Percentiles rank a stretch among this genome's conserved stretches.
These are phyloP conservation scores for Drepana falcataria DNA, from an alignment of 2,888 invertebrate genomes.

Conservation along the genomic window DNA sequence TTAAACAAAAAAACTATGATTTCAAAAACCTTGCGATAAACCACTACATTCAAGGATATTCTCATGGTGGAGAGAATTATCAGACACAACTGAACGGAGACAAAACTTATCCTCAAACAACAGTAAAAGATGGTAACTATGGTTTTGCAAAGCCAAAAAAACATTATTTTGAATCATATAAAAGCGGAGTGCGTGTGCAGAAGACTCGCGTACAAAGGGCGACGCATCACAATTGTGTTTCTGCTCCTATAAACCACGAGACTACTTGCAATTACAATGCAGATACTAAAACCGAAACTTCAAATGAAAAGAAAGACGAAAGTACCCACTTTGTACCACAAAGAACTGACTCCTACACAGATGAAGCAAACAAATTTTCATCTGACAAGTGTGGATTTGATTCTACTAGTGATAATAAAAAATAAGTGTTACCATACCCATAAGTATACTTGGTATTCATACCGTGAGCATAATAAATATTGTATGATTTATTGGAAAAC, in stretches of 20 bases:
- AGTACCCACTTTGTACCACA: slow-evolving; percentile 9
- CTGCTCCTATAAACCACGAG: slow-evolving; percentile 3
- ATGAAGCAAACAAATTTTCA: slow-evolving; percentile 15
- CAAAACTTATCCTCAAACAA: slow-evolving; percentile 21
- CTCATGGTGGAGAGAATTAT: slow-evolving; percentile 27
- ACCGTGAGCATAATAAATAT: no score
- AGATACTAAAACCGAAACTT: slow-evolving; percentile 18
- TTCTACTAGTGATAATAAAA: slow-evolving; percentile 8
- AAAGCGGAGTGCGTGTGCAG: slow-evolving; percentile 21
- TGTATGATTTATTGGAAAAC: no score
- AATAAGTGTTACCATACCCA: slow-evolving; percentile 2
- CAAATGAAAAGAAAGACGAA: slow-evolving; percentile 18
- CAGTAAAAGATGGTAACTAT: slow-evolving; percentile 32
- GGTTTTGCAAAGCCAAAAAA: slow-evolving; percentile 36
- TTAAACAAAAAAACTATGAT: slow-evolving; percentile 43
- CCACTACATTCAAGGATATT: slow-evolving; percentile 33
- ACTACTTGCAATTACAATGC: slow-evolving; percentile 11
- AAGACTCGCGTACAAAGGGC: slow-evolving; percentile 11
- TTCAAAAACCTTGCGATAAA: slow-evolving; percentile 51
- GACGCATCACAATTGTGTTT: slow-evolving; percentile 14
- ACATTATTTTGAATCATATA: slow-evolving; percentile 29
- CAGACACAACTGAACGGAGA: slow-evolving; percentile 23
- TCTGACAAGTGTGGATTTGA: slow-evolving; percentile 10
- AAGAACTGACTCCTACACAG: slow-evolving; percentile 12
- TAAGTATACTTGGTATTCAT: no score